Conservation (phyloP, 2,888 invertebrate species). For the Catotricha subobsoleta region DNA sequence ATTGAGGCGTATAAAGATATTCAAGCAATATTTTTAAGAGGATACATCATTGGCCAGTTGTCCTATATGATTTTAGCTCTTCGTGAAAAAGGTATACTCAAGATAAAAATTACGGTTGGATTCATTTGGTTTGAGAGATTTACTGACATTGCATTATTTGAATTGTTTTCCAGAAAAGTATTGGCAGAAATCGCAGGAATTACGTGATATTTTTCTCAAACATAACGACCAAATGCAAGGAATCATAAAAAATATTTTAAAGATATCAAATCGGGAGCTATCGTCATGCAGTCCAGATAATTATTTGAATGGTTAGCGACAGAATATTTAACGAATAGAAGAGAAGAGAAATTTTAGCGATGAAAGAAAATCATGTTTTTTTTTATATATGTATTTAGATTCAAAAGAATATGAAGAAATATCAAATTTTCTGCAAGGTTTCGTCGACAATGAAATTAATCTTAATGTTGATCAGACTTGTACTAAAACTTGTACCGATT, state of each 20-base stretch:
- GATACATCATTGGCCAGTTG: not conserved
- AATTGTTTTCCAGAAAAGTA: not conserved
- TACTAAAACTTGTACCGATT: conserved; percentile 52
- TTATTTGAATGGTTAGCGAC: not conserved
- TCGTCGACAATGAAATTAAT: conserved; percentile 65
- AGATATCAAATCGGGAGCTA: not conserved
- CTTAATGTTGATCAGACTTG: conserved; percentile 50
- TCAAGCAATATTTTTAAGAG: not conserved
- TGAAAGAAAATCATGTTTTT: too few relatives aligned
- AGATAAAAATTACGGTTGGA: not conserved
- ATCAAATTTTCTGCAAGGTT: conserved; percentile 57
- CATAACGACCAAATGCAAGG: not conserved
- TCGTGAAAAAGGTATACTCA: not conserved
- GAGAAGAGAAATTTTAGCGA: too few relatives aligned
- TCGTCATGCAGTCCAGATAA: conserved; percentile 3
- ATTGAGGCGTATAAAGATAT: conserved; percentile 2
- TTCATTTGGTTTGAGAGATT: not conserved
- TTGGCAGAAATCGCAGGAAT: not conserved
- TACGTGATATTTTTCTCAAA: not conserved
- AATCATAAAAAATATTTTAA: not conserved
- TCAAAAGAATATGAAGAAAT: conserved; percentile 18
- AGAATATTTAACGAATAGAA: too few relatives aligned
- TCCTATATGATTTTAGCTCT: not conserved
- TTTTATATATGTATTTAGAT: too few relatives aligned
- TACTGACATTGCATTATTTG: not conserved